Conservation (phyloP, 2,888 invertebrate species). For the Tolmerus cingulatus region DNA sequence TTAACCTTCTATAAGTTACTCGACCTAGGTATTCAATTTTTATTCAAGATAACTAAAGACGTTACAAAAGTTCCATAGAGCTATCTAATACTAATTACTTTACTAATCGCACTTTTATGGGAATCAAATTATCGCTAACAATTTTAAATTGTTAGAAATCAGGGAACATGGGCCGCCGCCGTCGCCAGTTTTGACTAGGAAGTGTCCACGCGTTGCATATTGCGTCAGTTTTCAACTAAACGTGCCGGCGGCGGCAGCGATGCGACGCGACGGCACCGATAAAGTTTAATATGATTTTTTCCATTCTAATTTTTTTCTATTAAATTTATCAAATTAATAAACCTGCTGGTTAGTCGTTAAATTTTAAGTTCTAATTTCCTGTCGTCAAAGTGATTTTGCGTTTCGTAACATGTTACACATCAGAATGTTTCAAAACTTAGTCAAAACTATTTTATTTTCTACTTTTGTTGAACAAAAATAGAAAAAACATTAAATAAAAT, state of each 20-base stretch:
- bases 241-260: not conserved
- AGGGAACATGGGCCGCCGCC: not conserved
- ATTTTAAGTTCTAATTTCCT: not conserved
- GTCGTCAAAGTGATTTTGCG: not conserved
- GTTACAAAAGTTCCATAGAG: not conserved
- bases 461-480: too few species aligned
- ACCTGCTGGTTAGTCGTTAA: not conserved
- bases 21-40: too few species aligned
- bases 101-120: not conserved
- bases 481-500: too few species aligned
- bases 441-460: too few species aligned
- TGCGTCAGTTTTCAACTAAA: not conserved
- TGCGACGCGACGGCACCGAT: not conserved
- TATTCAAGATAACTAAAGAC: too few species aligned
- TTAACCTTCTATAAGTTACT: not conserved
- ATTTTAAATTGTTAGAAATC: not conserved
- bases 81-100: not conserved
- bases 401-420: too few species aligned
- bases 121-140: not conserved
- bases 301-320: not conserved
- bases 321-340: not conserved
- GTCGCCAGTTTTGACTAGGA: not conserved
- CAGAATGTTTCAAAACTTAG: too few species aligned
- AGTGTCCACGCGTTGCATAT: not conserved
- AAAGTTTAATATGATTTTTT: not conserved